Conservation (phyloP, 2,113 vertebrate species). For the Circaetus gallicus region DNA sequence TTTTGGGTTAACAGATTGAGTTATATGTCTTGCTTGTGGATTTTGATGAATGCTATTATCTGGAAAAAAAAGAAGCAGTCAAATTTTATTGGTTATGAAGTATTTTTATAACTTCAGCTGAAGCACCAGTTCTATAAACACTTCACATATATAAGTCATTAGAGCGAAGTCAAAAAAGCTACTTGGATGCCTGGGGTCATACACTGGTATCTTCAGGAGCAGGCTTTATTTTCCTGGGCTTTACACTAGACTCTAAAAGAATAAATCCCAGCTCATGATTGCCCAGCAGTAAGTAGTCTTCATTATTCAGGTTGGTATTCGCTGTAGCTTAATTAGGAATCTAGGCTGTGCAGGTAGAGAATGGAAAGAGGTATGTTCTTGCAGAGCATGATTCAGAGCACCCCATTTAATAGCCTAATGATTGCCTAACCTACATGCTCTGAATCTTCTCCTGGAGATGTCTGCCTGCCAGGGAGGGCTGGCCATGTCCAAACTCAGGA, state of each 20-base stretch:
- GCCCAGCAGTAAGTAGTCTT: not conserved
- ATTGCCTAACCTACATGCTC: not conserved
- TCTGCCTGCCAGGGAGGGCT: not conserved
- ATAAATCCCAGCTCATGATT: not conserved
- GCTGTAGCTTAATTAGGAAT: not conserved
- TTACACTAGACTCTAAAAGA: not conserved
- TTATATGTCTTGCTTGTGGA: not conserved
- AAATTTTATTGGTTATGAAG: not conserved
- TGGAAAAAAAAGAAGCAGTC: not conserved
- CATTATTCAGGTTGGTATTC: not conserved
- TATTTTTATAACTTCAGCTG: not conserved
- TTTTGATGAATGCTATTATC: not conserved
- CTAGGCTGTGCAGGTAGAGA: not conserved
- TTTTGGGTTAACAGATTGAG: not conserved
- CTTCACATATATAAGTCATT: not conserved
- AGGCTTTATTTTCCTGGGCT: not conserved
- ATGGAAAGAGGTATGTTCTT: not conserved
- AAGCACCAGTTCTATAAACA: not conserved
- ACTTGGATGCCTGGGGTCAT: not conserved
- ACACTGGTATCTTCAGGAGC: not conserved
- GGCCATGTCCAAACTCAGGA: not conserved
- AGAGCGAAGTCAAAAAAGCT: not conserved
- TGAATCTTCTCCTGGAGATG: not conserved
- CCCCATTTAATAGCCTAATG: not conserved
- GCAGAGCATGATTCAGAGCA: not conserved